Evolutionary conservation across 2,888 invertebrate genomes (phyloP), one percentile per base, ranked within the genome.

Genomic region (Allophyes oxyacanthae): DNA sequence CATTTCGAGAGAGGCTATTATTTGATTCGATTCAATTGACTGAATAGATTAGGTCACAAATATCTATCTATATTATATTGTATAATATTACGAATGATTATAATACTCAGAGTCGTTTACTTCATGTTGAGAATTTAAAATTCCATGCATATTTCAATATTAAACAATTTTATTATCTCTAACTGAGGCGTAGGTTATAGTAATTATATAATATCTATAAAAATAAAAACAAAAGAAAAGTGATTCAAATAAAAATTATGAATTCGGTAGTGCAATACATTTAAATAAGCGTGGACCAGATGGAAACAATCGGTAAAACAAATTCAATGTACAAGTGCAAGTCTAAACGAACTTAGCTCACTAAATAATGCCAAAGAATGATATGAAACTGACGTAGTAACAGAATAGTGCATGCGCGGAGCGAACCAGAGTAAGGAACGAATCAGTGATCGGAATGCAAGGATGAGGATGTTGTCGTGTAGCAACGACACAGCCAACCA

Each of bases 321-420:
- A 75, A 68, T 74, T 68, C 66, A 67, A 72, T 73, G 42, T 78
- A 75, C 72, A 81, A 84, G 83, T 84, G 81, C 68, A 83, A 82
- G 81, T 83, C 68, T 79, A 77, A 75, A 84, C 79, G 83, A 88
- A 85, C 84, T 86, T 85, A 90, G 91, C 92, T 91, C 93, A 92
- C 91, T 92, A 89, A 85, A 91, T 87, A 92, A 93, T 92, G 92
- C 93, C 93, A 93, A 93, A 93, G 93, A 93, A 90, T 85, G 89
- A 86, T 78, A 86, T 78, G 81, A 84, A 87, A 84, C 80, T 83
- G 87, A 84, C 81, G 78, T 65, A 65, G 75, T 69, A 78, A 83
- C 83, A 85, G 81, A 80, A 79, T 72, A 79, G 71, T 77, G 84
- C 73, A 81, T 83, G 84, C 84, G 84, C 82, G 81, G 83, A 79